Base-by-base conservation (phyloP, 2,888 invertebrate genomes). In the Drosophila tanythrix region DNA sequence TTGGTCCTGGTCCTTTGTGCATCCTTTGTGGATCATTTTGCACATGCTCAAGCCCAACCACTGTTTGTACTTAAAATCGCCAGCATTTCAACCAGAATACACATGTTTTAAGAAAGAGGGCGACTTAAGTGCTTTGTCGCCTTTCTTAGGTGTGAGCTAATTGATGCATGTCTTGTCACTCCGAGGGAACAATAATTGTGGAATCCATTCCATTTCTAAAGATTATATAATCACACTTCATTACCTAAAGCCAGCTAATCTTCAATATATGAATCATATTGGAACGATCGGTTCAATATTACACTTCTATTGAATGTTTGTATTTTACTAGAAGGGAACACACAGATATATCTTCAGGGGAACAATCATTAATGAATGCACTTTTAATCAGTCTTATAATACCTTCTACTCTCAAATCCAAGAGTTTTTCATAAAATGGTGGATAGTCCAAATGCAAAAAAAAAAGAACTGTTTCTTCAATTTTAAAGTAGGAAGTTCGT, bases 91-190 rank as follows among this genome's bases (percentile, higher is more conserved):
- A 7, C 15, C n/a, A 48, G 33, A 59, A 59, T 46, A 43, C 11
- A n/a, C 8, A 27, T 36, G 62, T n/a, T 36, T 29, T 18, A 18
- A 55, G 55, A 27, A 56, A 40, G 11, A 50, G 59, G 25, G 15
- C 59, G 35, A 65, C 57, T 62, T 52, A 50, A 70, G 63, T 51
- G 63, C 52, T 59, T 61, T 65, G 61, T 65, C 53, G 56, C 48
- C 21, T 35, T 40, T 56, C 55, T 59, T 7, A 56, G 68, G 56
- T 74, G 59, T 63, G 43, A 48, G 53, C 63, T 68, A 79, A 76
- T 76, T 79, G 67, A 31, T 53, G 33, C n/a, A 21, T 46, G 36
- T 65, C 61, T 63, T 67, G 79, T 78, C 79, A 48, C 51, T 43
- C 60, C 2, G 5, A 13, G 33, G 2, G 8, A 63, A 43, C 48